Conservation (phyloP, 30 jellyfish, hydroid and myxozoan species). For the Morbakka virulenta region DNA sequence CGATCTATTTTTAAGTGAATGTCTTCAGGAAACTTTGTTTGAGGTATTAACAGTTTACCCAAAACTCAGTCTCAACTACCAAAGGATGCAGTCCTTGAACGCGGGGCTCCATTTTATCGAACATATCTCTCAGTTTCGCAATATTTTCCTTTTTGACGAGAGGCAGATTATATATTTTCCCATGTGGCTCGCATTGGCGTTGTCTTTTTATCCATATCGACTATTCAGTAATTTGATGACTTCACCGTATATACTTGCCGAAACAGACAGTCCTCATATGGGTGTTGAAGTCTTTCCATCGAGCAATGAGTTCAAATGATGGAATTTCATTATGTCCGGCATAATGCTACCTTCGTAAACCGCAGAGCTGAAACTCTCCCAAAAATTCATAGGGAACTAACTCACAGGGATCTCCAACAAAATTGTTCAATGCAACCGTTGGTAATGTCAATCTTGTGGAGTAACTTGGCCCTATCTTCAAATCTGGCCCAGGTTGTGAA, state of each 20-base stretch:
- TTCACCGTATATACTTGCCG: not conserved
- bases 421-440: slow-evolving; percentile 9
- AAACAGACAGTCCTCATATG: not conserved
- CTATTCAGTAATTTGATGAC: not conserved
- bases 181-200: not conserved
- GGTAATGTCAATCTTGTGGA: not conserved
- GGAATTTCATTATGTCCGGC: slow-evolving; percentile 11
- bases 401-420: slow-evolving; percentile 20
- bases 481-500: no score
- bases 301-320: slow-evolving; percentile 3
- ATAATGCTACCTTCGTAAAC: not conserved
- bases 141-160: not conserved
- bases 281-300: slow-evolving; percentile 27
- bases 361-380: slow-evolving; percentile 6
- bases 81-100: slow-evolving; percentile 1
- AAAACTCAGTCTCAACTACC: not conserved
- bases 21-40: not conserved
- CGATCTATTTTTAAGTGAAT: not conserved
- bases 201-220: slow-evolving; percentile 8
- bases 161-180: not conserved
- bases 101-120: slow-evolving; percentile 2
- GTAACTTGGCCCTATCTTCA: not conserved
- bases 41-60: not conserved
- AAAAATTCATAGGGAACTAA: no score
- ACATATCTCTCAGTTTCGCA: not conserved